A percentile compares a stretch with the other conserved stretches of the same genome.
Evolutionary conservation across 2,797 vertebrate species (phyloP).

Genomic region (Coracias cyanogaster): DNA sequence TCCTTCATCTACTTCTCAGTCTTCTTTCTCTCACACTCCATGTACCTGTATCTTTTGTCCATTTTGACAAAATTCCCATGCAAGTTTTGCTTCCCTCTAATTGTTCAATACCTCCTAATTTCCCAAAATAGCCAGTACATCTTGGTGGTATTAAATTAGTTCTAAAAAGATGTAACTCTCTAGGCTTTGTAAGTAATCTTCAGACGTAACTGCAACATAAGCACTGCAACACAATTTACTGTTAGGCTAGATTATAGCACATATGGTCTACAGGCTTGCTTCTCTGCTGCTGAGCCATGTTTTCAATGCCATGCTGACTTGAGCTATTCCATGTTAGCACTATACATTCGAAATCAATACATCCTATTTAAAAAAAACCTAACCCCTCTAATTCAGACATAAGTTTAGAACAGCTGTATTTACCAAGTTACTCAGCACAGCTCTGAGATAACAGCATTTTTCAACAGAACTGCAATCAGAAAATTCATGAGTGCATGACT

Average conservation of each 20-base stretch:
- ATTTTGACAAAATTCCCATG: neutral
- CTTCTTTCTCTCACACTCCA: neutral
- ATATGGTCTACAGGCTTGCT: neutral
- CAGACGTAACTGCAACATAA: neutral
- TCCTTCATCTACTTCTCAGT: neutral
- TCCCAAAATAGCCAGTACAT: neutral
- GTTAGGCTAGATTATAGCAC: neutral
- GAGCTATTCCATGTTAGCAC: neutral
- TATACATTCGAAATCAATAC: neutral
- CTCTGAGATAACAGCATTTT: neutral
- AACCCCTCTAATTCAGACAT: neutral
- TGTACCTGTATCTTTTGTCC: neutral
- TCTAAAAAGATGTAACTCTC: neutral
- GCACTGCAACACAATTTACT: neutral
- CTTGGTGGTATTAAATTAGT: neutral
- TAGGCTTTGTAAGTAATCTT: neutral
- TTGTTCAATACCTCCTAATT: neutral
- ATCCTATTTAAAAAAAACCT: neutral
- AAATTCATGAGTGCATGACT: neutral
- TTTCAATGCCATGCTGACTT: neutral
- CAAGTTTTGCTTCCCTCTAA: neutral
- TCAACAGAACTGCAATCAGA: conserved; percentile 12
- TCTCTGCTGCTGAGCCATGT: neutral
- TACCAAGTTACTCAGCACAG: neutral
- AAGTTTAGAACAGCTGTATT: neutral